Percentiles rank a stretch among this genome's conserved stretches.
Conservation (phyloP, 2,888 invertebrate genomes). For the Euzetes globulus region DNA sequence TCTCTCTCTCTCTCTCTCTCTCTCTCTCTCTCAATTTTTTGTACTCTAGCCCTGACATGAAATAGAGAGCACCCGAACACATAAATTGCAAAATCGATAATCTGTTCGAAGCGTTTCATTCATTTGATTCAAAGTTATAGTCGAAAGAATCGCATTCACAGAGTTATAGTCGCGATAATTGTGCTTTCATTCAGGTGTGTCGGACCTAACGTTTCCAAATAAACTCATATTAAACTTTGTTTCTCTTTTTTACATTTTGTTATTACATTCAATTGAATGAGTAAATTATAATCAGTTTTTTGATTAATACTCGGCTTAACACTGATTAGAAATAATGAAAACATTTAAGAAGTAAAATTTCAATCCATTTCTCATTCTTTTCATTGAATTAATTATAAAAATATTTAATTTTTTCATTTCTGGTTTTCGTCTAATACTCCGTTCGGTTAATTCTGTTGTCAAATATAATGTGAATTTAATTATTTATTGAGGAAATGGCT, state of each 20-base stretch:
- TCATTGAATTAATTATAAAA: background rate
- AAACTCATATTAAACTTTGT: background rate
- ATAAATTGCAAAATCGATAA: conserved; percentile 27
- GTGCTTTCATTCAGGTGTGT: conserved; percentile 20
- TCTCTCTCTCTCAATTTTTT: background rate
- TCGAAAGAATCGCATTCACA: background rate
- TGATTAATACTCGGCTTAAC: background rate
- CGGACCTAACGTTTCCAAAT: background rate
- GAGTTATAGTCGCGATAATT: conserved; percentile 6
- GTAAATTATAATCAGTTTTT: background rate
- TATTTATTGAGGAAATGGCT: conserved; percentile 11
- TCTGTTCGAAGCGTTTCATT: background rate
- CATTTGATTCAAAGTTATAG: background rate
- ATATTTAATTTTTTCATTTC: background rate
- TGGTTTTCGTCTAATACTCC: background rate
- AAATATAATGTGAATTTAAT: conserved; percentile 1
- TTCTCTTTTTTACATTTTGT: background rate
- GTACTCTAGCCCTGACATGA: background rate
- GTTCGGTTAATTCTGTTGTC: background rate
- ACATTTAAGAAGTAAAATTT: background rate
- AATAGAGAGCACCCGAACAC: conserved; percentile 13
- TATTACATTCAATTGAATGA: background rate
- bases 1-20: background rate
- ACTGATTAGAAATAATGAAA: background rate
- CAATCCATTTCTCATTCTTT: background rate